Percentiles rank a stretch among this genome's conserved stretches.
Conservation (phyloP, 2,888 invertebrate species). For the Conomelus anceps region DNA sequence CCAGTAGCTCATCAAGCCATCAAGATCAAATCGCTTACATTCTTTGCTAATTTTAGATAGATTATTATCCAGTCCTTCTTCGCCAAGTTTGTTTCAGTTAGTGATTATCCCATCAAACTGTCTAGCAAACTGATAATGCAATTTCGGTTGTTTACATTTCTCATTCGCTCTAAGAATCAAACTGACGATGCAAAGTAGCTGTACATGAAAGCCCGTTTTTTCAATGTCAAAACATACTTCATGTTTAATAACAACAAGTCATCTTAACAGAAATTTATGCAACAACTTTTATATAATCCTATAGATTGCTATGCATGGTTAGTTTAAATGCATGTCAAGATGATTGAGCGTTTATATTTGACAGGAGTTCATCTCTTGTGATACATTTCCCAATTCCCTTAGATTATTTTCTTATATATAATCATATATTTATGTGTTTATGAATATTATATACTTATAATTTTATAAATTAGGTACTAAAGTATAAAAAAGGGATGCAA, state of each 20-base stretch:
- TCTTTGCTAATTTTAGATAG: background rate
- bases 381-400: background rate
- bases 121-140: background rate
- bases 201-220: background rate
- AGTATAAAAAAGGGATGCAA: no score
- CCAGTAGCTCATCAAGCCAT: background rate
- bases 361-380: background rate
- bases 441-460: no score
- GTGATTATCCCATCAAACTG: background rate
- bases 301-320: background rate
- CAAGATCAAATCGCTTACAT: background rate
- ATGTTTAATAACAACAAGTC: background rate
- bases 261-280: background rate
- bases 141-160: no score
- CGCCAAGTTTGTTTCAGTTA: background rate
- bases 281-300: background rate
- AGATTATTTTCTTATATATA: no score
- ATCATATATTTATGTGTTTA: no score
- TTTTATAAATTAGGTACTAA: no score
- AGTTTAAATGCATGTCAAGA: background rate
- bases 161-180: background rate
- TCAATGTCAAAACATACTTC: background rate
- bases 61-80: background rate
- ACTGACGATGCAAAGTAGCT: background rate
- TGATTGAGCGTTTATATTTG: background rate